phyloP scores from a whole-genome alignment of 2,888 invertebrate species.

The Drosophila yooni region DNA sequence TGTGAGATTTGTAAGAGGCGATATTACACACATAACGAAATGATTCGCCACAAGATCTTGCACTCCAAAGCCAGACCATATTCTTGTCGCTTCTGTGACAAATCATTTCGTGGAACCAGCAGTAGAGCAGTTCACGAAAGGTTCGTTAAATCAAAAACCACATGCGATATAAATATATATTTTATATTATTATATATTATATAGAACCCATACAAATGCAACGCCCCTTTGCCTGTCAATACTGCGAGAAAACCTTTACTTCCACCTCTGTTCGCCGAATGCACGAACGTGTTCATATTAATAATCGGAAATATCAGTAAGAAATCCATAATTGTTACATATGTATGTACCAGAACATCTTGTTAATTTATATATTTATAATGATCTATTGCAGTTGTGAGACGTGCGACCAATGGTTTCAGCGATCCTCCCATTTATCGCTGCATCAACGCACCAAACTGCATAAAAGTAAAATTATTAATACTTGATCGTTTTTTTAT shows the following conservation, averaged over 20 bases:
- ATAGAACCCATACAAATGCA: conserved; percentile 63
- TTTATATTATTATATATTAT: conserved; percentile 4
- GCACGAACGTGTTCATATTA: conserved; percentile 58
- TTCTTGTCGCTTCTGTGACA: conserved; percentile 54
- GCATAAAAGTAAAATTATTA: conserved; percentile 39
- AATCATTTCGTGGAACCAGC: conserved; percentile 68
- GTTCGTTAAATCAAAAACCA: background rate
- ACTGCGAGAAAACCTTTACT: conserved; percentile 59
- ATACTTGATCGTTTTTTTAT: background rate
- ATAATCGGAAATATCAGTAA: conserved; percentile 58
- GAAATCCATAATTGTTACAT: background rate
- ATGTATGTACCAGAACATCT: background rate
- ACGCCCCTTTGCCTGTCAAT: conserved; percentile 59
- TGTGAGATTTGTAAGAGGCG: conserved; percentile 56
- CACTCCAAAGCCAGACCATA: conserved; percentile 60
- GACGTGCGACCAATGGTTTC: conserved; percentile 59
- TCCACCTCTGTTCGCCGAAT: conserved; percentile 55
- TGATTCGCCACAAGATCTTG: conserved; percentile 57
- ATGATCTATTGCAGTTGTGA: conserved; percentile 50
- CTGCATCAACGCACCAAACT: conserved; percentile 54
- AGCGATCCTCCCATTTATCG: conserved; percentile 53
- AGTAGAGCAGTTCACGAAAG: conserved; percentile 65
- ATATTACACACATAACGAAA: conserved; percentile 63
- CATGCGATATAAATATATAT: background rate
- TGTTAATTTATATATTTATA: background rate